phyloP scores from a whole-genome alignment of 2,113 vertebrate genomes.

The Tretioscincus oriximinensis region DNA sequence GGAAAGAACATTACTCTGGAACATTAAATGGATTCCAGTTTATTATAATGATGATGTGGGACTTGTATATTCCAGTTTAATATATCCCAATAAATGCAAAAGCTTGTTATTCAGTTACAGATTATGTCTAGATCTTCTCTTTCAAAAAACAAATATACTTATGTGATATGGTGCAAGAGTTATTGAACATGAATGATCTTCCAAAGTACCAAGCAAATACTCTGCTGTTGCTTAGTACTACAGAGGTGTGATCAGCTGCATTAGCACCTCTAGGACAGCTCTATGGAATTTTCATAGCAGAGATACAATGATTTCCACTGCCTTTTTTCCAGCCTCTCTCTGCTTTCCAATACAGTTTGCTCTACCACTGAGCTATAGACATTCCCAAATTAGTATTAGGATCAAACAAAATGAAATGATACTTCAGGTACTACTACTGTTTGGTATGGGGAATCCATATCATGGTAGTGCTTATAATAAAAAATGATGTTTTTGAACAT shows the following conservation, averaged over 20 bases:
- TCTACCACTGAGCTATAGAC: no score
- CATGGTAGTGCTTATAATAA: no score
- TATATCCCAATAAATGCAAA: background rate
- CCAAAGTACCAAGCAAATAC: no score
- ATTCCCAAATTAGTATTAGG: background rate
- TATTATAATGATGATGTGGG: no score
- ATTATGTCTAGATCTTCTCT: background rate
- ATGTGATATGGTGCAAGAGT: no score
- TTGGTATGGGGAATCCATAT: background rate
- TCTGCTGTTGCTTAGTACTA: no score
- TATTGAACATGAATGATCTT: no score
- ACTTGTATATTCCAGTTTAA: background rate
- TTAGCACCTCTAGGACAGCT: background rate
- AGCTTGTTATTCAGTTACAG: background rate
- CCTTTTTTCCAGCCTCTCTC: no score
- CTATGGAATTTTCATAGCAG: background rate
- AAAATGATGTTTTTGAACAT: background rate
- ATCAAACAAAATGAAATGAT: background rate
- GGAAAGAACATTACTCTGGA: slow-evolving; percentile 66
- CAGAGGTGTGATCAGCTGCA: background rate
- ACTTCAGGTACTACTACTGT: no score
- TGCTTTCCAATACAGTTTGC: no score
- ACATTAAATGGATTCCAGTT: slow-evolving; percentile 10
- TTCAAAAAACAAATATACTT: no score
- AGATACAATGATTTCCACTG: no score